Conservation (phyloP, 2,888 invertebrate genomes). For the Lapara coniferarum region DNA sequence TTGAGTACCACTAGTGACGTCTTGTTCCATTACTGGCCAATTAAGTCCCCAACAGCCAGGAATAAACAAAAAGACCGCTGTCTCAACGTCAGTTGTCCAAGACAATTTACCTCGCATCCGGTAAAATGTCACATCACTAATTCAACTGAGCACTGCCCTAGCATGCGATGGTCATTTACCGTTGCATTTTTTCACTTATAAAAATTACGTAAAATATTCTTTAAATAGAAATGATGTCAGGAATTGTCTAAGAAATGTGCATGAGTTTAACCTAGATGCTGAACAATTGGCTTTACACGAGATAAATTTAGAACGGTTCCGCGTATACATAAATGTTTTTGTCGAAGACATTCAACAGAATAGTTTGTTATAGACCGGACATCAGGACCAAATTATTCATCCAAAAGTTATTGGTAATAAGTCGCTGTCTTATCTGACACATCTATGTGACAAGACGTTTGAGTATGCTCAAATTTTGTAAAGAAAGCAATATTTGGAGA, state of each 20-base stretch:
- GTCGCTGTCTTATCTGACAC: too few relatives aligned
- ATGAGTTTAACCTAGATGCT: conserved; percentile 18
- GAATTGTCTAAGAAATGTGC: conserved; percentile 7
- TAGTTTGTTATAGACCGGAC: too few relatives aligned
- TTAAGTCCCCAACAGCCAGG: not conserved
- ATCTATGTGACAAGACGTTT: too few relatives aligned
- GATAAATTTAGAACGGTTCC: conserved; percentile 14
- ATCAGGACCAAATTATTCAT: too few relatives aligned
- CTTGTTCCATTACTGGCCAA: not conserved
- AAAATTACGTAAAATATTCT: not conserved
- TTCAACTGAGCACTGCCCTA: conserved; percentile 3
- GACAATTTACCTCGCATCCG: conserved; percentile 15
- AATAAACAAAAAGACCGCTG: not conserved
- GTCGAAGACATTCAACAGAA: not conserved
- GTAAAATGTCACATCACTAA: conserved; percentile 12
- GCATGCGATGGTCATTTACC: not conserved
- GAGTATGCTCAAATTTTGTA: too few relatives aligned
- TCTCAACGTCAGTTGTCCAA: not conserved
- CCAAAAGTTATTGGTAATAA: too few relatives aligned
- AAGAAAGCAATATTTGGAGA: too few relatives aligned
- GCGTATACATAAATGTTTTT: not conserved
- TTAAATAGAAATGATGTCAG: conserved; percentile 5
- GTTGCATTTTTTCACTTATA: conserved; percentile 14
- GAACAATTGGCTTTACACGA: conserved; percentile 19
- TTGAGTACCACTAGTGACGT: not conserved